Base-by-base conservation (phyloP, 2,888 invertebrate species). In the Crepidodera aurea region DNA sequence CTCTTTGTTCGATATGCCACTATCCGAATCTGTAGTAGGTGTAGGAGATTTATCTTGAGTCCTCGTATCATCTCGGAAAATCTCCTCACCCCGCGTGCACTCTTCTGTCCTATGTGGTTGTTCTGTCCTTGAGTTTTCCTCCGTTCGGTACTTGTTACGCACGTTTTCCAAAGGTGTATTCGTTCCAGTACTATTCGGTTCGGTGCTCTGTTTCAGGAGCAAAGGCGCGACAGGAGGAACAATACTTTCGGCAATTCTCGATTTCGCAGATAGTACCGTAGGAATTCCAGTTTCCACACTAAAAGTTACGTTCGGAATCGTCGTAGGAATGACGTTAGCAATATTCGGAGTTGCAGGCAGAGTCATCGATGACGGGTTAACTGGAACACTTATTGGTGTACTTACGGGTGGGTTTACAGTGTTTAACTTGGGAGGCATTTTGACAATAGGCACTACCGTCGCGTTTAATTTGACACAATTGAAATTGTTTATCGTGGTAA, bases 401-500 rank as follows among this genome's bases (percentile, higher is more conserved):
- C 6, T 29, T 29, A 39, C 25, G 25, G 55, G 18, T 37, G 40
- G 51, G n/a, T n/a, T n/a, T n/a, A n/a, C n/a, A n/a, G 74, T 74
- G 71, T 73, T 75, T 60, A 77, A 51, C 67, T 75, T 73, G 63
- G 78, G 69, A 69, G 79, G 79, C 76, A 80, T 72, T 62, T 81
- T 82, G 51, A 81, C 81, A 73, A 82, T 79, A 76, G 82, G 81
- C 79, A 82, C 80, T 74, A 82, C 80, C 71, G 80, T 80, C 60
- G 80, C 79, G 65, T 81, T 81, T 65, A 82, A 71, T 74, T 81
- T 82, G 69, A 82, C 77, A 70, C 79, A 80, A 66, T 78, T 79
- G 69, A 79, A 79, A 68, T 78, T 78, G 69, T 79, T 79, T 59
- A 80, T 75, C 50, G 79, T 74, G 48, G 77, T 66, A 32, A 80